Evolutionary conservation across 2,888 invertebrate species (phyloP).

Genomic region (Sceliomorpha sp.): DNA sequence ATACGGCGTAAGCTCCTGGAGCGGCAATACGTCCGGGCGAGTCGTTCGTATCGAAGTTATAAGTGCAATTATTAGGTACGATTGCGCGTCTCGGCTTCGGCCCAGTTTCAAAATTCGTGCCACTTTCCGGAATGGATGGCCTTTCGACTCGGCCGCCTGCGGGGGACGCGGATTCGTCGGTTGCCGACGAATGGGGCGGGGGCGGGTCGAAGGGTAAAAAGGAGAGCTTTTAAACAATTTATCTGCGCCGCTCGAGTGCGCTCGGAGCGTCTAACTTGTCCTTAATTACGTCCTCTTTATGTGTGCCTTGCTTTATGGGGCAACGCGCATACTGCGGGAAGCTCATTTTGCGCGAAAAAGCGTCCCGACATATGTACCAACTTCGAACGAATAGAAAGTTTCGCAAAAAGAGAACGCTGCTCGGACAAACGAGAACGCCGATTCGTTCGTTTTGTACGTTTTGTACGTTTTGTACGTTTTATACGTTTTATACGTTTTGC

Average conservation of each 20-base stretch:
- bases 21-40: no score
- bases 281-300: conserved; percentile 36
- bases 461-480: not conserved
- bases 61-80: conserved; percentile 20
- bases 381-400: conserved; percentile 33
- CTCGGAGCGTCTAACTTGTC: conserved; percentile 25
- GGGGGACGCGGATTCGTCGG: no score
- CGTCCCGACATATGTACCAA: conserved; percentile 27
- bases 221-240: conserved; percentile 22
- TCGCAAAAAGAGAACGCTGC: conserved; percentile 11
- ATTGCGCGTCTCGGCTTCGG: conserved; percentile 16
- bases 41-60: conserved; percentile 18
- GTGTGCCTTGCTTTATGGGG: conserved; percentile 36
- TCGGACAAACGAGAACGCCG: conserved; percentile 9
- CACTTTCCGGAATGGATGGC: conserved; percentile 9
- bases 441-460: conserved; percentile 16
- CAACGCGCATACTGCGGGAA: conserved; percentile 15
- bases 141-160: no score
- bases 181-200: no score
- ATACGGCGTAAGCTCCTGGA: no score
- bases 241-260: conserved; percentile 20
- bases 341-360: conserved; percentile 32
- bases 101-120: conserved; percentile 23
- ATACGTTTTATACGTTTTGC: conserved; percentile 13
- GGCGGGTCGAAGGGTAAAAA: no score